These are phyloP conservation scores for Cryptoprocta ferox DNA, from an alignment of 2,797 vertebrate species.

Conservation along the genomic window DNA sequence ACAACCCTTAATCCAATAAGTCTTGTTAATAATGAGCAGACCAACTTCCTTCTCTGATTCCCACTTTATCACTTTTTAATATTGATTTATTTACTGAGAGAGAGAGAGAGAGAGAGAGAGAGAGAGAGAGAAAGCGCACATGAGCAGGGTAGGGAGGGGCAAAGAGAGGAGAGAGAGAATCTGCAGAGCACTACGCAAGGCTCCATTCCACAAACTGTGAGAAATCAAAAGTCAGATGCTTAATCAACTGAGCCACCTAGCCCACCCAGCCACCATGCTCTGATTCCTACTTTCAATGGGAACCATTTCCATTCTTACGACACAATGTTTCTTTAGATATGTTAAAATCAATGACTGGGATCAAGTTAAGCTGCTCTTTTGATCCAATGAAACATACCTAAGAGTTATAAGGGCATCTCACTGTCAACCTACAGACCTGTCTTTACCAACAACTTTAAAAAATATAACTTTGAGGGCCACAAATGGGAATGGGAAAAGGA, in stretches of 20 bases:
- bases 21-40: not conserved
- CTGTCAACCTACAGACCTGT: not conserved
- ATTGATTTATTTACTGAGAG: no score
- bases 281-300: not conserved
- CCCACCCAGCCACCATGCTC: no score
- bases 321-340: not conserved
- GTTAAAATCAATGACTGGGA: not conserved
- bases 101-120: no score
- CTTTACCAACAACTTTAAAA: conserved; percentile 18
- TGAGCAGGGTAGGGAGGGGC: no score
- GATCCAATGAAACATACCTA: not conserved
- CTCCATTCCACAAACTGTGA: no score
- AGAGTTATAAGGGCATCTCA: not conserved
- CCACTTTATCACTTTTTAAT: not conserved
- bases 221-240: no score
- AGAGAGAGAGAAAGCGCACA: no score
- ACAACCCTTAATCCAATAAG: not conserved
- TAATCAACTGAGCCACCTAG: no score
- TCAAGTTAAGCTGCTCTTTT: not conserved
- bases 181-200: no score
- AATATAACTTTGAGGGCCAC: not conserved
- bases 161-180: no score
- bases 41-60: not conserved
- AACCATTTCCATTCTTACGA: not conserved
- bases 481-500: not conserved